Evolutionary conservation across 2,888 invertebrate species (phyloP).

Genomic region (Thera obeliscata): DNA sequence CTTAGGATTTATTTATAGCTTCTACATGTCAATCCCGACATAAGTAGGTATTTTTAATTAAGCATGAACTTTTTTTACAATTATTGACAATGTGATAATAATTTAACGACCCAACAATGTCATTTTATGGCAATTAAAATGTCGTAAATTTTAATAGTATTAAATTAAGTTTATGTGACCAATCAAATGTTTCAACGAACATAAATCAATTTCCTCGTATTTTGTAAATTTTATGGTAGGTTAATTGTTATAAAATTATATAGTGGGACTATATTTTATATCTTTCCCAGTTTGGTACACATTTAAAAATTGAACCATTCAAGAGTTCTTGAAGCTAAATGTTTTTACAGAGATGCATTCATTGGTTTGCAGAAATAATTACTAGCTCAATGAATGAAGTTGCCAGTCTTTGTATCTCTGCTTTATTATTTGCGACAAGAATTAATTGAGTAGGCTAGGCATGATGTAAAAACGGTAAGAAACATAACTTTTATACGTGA

Average conservation of each 20-base stretch:
- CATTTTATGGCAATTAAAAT: slow-evolving; percentile 38
- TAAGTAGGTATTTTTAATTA: slow-evolving; percentile 21
- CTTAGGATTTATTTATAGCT: slow-evolving; percentile 58
- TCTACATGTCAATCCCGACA: slow-evolving; percentile 50
- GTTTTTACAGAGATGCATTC: neutral
- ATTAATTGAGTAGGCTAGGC: no score
- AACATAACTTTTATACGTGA: no score
- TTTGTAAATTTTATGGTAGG: slow-evolving; percentile 20
- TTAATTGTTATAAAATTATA: slow-evolving; percentile 2
- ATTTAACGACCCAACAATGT: slow-evolving; percentile 35
- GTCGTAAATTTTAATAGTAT: slow-evolving; percentile 35
- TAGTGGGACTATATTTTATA: neutral
- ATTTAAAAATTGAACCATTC: neutral
- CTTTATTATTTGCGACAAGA: no score
- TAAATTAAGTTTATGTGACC: slow-evolving; percentile 38
- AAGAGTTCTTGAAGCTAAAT: neutral
- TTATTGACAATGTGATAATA: slow-evolving; percentile 33
- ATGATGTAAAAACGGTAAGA: no score
- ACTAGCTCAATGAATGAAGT: slow-evolving; percentile 31
- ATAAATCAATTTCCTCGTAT: slow-evolving; percentile 36
- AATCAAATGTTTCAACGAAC: slow-evolving; percentile 35
- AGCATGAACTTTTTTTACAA: slow-evolving; percentile 30
- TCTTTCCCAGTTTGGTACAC: neutral
- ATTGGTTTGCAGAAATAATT: neutral
- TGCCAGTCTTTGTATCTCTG: slow-evolving; percentile 21